Percentiles rank a stretch among this genome's conserved stretches.
phyloP scores from a whole-genome alignment of 2,888 invertebrate genomes.

The Marasmarcha lunaedactyla region DNA sequence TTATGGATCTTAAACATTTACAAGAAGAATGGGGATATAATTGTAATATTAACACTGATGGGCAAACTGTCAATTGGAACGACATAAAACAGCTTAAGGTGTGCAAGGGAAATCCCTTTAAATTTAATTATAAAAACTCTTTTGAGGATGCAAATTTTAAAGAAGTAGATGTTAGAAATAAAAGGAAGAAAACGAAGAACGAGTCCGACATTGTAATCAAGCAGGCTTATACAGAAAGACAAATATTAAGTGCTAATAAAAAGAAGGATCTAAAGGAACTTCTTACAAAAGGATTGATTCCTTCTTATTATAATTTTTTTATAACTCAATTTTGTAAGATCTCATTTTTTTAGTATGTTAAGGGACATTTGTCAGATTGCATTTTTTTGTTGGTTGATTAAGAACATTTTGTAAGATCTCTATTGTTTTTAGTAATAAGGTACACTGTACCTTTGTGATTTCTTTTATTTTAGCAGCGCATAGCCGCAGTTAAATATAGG shows the following conservation, averaged over 20 bases:
- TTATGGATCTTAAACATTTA: slow-evolving; percentile 9
- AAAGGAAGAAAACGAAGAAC: slow-evolving; percentile 11
- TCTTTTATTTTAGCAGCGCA: too few species aligned
- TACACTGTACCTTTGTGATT: too few species aligned
- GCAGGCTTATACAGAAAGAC: slow-evolving; percentile 7
- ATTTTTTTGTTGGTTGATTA: too few species aligned
- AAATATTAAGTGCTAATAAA: slow-evolving; percentile 12
- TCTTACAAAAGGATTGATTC: slow-evolving; percentile 9
- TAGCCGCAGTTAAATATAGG: too few species aligned
- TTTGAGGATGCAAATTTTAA: background rate
- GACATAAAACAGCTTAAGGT: slow-evolving; percentile 8
- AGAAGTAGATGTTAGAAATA: slow-evolving; percentile 13
- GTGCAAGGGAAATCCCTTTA: slow-evolving; percentile 5
- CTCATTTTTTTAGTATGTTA: too few species aligned
- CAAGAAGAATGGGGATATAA: slow-evolving; percentile 12
- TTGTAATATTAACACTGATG: slow-evolving; percentile 3
- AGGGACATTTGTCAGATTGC: too few species aligned
- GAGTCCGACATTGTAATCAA: slow-evolving; percentile 5
- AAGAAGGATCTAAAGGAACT: slow-evolving; percentile 13
- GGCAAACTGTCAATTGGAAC: slow-evolving; percentile 7
- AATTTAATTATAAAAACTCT: slow-evolving; percentile 6
- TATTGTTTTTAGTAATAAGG: too few species aligned
- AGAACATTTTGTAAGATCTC: too few species aligned
- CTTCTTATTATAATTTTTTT: slow-evolving; percentile 8
- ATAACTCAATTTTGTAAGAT: slow-evolving; percentile 8